Evolutionary conservation across 1,140 invertebrate genomes (phyloP).

Genomic region (Macrostomum lignano): DNA sequence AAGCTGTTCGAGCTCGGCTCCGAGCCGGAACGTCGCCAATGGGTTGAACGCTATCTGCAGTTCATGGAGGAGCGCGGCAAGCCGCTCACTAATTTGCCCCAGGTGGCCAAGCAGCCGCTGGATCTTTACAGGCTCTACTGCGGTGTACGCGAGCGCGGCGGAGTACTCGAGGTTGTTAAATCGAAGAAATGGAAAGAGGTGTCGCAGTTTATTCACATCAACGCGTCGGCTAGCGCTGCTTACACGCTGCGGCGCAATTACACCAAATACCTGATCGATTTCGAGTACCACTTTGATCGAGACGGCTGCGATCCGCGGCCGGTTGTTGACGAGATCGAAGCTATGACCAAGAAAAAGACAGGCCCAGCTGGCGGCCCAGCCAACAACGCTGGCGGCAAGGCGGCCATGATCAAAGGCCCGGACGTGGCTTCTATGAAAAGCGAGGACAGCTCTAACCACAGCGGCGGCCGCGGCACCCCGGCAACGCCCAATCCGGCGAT

Average conservation of each 20-base stretch:
- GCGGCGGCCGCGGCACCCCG: background rate
- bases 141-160: slow-evolving; percentile 71
- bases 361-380: slow-evolving; percentile 1
- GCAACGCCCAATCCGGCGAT: slow-evolving; percentile 12
- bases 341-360: slow-evolving; percentile 23
- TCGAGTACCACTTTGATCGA: slow-evolving; percentile 78
- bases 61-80: slow-evolving; percentile 51
- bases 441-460: slow-evolving; percentile 5
- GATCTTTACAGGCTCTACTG: slow-evolving; percentile 82
- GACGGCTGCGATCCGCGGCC: slow-evolving; percentile 75
- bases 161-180: slow-evolving; percentile 82
- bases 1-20: slow-evolving; percentile 89
- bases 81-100: slow-evolving; percentile 64
- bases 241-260: slow-evolving; percentile 87
- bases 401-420: slow-evolving; percentile 2
- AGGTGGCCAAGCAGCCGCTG: slow-evolving; percentile 82
- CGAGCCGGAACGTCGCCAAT: slow-evolving; percentile 55
- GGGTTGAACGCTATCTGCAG: slow-evolving; percentile 60
- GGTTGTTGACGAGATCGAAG: slow-evolving; percentile 51
- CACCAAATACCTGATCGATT: slow-evolving; percentile 72
- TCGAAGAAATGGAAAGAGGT: slow-evolving; percentile 96
- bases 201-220: slow-evolving; percentile 60
- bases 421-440: slow-evolving; percentile 3
- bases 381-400: background rate
- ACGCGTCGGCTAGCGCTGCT: slow-evolving; percentile 73